Conservation (phyloP, 2,888 invertebrate species). For the Epistrophe eligans region DNA sequence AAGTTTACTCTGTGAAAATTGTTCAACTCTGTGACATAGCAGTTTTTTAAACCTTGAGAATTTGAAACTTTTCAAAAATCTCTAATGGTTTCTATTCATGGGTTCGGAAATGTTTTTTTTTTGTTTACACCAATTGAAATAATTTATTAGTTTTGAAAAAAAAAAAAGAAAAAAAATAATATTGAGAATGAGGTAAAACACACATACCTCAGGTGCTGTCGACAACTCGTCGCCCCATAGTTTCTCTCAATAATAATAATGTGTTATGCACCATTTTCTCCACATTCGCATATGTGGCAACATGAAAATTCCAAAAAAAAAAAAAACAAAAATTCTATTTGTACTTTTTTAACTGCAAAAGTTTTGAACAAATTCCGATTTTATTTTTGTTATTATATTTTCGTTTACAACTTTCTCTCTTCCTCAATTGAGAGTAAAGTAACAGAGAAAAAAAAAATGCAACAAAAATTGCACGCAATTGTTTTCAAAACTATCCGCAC, state of each 20-base stretch:
- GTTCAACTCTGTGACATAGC: constrained; percentile 10
- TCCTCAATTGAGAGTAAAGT: constrained; percentile 31
- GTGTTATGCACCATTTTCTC: constrained; percentile 66
- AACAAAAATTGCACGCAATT: constrained; percentile 59
- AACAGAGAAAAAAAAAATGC: constrained; percentile 15
- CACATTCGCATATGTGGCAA: constrained; percentile 36
- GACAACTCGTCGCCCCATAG: constrained; percentile 72
- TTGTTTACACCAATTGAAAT: constrained; percentile 36
- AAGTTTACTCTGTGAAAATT: neutral
- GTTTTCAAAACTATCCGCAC: constrained; percentile 61
- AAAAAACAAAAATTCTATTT: constrained; percentile 19
- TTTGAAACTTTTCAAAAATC: constrained; percentile 18
- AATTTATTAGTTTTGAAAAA: constrained; percentile 43
- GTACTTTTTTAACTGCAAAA: constrained; percentile 71
- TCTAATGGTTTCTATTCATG: neutral
- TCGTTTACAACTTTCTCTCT: constrained; percentile 31
- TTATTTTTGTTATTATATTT: constrained; percentile 16
- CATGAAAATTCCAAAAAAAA: constrained; percentile 6
- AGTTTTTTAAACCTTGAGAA: constrained; percentile 15
- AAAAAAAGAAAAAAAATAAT: neutral
- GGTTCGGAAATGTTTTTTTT: neutral
- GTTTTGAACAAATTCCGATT: constrained; percentile 59
- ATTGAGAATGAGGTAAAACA: constrained; percentile 18
- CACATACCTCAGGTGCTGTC: constrained; percentile 66
- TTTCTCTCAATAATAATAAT: constrained; percentile 34